Evolutionary conservation across 2,888 invertebrate species (phyloP).

Genomic region (Blastobasis adustella): DNA sequence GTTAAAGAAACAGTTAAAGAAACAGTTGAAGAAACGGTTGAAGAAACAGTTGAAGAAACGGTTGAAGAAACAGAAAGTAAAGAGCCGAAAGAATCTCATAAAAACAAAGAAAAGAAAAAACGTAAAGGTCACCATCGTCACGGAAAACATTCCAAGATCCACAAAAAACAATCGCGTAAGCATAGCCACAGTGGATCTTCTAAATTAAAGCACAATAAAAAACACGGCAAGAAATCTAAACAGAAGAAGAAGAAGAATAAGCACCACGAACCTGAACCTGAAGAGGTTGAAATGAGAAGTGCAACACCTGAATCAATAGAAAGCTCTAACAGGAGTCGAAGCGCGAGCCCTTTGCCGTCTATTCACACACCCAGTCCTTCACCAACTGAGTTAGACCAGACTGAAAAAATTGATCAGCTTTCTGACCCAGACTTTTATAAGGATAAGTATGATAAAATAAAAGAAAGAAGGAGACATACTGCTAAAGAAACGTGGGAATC

Average conservation of each 20-base stretch:
- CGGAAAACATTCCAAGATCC: constrained; percentile 66
- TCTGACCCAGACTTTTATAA: constrained; percentile 58
- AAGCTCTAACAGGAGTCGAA: constrained; percentile 57
- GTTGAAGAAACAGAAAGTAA: constrained; percentile 23
- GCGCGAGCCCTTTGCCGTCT: constrained; percentile 62
- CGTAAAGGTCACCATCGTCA: constrained; percentile 62
- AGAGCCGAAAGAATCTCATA: constrained; percentile 57
- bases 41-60: constrained; percentile 19
- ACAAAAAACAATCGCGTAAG: constrained; percentile 49
- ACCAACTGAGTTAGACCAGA: constrained; percentile 37
- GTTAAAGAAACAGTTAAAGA: no score
- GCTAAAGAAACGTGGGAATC: constrained; percentile 65
- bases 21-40: no score
- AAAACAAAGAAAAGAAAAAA: constrained; percentile 58
- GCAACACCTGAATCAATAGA: constrained; percentile 51
- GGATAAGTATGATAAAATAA: constrained; percentile 77
- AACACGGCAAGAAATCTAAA: constrained; percentile 64
- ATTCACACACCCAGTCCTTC: constrained; percentile 60
- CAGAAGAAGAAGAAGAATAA: constrained; percentile 64
- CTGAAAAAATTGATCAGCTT: constrained; percentile 27
- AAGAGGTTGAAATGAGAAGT: constrained; percentile 31
- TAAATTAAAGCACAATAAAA: constrained; percentile 48
- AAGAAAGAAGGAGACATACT: constrained; percentile 75
- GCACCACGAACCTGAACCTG: constrained; percentile 36
- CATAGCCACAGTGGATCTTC: constrained; percentile 37